Percentiles rank a stretch among this genome's conserved stretches.
Evolutionary conservation across 2,113 vertebrate species (phyloP).

Genomic region (Erythrocebus patas): DNA sequence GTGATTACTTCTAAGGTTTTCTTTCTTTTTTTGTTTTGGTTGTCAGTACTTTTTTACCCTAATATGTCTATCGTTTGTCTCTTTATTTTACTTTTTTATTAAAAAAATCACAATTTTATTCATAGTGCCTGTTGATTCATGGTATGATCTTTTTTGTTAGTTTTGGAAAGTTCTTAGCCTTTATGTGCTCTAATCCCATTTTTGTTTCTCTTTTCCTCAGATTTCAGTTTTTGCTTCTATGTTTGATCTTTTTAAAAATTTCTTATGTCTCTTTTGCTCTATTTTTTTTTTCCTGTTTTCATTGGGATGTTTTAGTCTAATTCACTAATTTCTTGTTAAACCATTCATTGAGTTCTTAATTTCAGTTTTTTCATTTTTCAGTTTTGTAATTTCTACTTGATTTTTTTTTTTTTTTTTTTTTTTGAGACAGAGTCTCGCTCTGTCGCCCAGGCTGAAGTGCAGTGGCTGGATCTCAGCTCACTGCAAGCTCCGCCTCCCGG

Average conservation of each 20-base stretch:
- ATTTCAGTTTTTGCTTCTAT: not conserved
- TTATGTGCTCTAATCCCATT: not conserved
- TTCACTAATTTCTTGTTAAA: not conserved
- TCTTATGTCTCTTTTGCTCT: not conserved
- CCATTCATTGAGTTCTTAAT: not conserved
- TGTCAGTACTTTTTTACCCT: not conserved
- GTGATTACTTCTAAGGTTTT: not conserved
- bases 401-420: not conserved
- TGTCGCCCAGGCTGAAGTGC: too few species aligned
- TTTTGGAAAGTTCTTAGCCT: not conserved
- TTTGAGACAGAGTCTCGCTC: too few species aligned
- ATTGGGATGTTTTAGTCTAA: not conserved
- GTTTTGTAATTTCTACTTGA: not conserved
- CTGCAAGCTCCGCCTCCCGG: too few species aligned
- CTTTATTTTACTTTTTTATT: not conserved
- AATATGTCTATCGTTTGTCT: not conserved
- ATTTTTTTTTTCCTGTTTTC: not conserved
- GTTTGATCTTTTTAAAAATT: not conserved
- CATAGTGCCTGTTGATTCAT: not conserved
- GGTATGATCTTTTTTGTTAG: not conserved
- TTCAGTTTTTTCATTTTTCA: not conserved
- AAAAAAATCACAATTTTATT: not conserved
- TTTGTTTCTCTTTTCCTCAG: not conserved
- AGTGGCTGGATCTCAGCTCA: too few species aligned
- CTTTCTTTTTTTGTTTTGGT: not conserved